Base-by-base conservation (phyloP, 2,797 vertebrate genomes). In the Clarias platycephalus region DNA sequence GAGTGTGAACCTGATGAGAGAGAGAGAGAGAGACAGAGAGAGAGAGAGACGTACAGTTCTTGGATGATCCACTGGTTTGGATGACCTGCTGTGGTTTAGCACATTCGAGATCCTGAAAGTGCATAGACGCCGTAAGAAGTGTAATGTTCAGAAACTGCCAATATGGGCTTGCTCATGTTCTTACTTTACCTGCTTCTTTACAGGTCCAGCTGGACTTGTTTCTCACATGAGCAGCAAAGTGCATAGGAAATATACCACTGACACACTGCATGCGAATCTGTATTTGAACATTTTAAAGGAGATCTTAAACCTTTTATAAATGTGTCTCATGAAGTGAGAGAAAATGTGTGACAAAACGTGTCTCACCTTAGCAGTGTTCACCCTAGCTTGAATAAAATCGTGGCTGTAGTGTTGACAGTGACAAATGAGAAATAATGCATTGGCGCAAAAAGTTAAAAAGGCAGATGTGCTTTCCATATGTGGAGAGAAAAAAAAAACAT, bases 141-240 rank as follows among this genome's bases (percentile, higher is more conserved):
- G 22, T 62, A 40, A 62, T 18, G 34, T 7, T 5, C 31, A 62
- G 28, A 22, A 76, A 58, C 49, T 78, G 95, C 93, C 83, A 98
- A 97, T 95, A n/a, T 97, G 97, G 78, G 93, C 44, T 20, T 77
- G 74, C 5, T 13, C 37, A 28, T 28, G 58, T 64, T 64, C n/a
- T 49, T 44, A 9, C 60, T n/a, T 49, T 77, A 60, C 26, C 49
- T 75, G 49, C 72, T 75, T 4, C 16, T 75, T 31, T 13, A 53
- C 0, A 53, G 49, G n/a, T 53, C 91, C 16, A 96, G 95, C 60
- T 92, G 79, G 79, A 97, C 85, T 8, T 89, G 90, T 94, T 97
- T 97, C 93, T 99, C 97, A 53, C 97, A 96, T 0, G 97, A 97
- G 79, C 98, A 99, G 87, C 97, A 97, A 62, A 99, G 4, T 2